These are phyloP conservation scores for Oenanthe oenanthe DNA, from an alignment of 2,113 vertebrate genomes.

Conservation along the genomic window DNA sequence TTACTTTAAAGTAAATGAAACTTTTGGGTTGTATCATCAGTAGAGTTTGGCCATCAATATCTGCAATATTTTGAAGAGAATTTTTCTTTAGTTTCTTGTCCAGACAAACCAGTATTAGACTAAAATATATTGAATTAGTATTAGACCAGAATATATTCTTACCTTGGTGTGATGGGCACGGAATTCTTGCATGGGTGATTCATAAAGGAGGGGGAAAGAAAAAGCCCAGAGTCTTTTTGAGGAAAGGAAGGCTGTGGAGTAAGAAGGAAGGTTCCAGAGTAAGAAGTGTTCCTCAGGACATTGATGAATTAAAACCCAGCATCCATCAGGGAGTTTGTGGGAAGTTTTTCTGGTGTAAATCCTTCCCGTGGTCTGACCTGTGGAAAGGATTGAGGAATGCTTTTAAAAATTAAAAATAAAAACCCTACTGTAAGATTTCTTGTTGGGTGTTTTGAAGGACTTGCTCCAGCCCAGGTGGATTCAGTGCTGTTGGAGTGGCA, in stretches of 20 bases:
- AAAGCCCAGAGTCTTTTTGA: neutral
- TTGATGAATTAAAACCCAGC: neutral
- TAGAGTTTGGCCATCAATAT: neutral
- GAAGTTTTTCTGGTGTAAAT: neutral
- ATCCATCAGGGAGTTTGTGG: neutral
- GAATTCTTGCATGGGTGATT: neutral
- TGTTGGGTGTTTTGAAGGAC: neutral
- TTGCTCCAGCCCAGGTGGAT: neutral
- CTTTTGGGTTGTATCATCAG: rapidly evolving
- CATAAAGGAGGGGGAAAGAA: neutral
- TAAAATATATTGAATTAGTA: neutral
- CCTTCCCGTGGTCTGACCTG: neutral
- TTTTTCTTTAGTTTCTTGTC: neutral
- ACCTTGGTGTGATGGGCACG: rapidly evolving
- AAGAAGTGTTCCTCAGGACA: rapidly evolving
- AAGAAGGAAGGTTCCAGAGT: neutral
- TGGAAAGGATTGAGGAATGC: neutral
- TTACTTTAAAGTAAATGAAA: neutral
- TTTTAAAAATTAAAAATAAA: neutral
- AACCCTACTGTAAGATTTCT: neutral
- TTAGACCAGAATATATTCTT: neutral
- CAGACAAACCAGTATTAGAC: neutral
- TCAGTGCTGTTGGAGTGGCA: neutral
- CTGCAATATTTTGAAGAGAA: neutral
- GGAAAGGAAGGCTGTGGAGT: neutral